Percentiles rank a stretch among this genome's conserved stretches.
These are phyloP conservation scores for Coluber constrictor DNA, from an alignment of 2,797 vertebrate species.

Conservation along the genomic window DNA sequence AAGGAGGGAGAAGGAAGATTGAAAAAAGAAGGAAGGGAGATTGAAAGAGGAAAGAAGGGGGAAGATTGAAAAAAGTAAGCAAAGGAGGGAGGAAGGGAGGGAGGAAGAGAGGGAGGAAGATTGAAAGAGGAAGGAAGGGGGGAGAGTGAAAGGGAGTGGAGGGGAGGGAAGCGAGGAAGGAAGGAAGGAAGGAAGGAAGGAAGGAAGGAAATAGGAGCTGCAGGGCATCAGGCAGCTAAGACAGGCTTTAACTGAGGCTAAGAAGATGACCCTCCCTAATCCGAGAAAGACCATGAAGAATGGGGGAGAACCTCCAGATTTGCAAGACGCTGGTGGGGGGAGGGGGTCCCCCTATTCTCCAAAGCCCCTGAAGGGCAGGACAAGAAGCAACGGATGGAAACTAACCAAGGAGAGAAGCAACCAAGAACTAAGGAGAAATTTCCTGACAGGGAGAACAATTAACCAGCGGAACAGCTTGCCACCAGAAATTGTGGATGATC, in stretches of 20 bases:
- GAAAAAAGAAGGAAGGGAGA: no score
- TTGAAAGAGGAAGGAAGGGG: no score
- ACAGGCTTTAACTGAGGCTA: neutral
- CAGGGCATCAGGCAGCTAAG: neutral
- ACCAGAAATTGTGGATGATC: no score
- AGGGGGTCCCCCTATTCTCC: neutral
- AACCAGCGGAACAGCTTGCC: neutral
- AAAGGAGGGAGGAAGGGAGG: no score
- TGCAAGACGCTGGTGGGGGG: neutral
- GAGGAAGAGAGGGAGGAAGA: no score
- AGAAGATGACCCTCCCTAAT: neutral
- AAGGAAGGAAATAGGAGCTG: neutral
- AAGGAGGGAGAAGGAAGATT: no score
- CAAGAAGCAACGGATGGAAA: neutral
- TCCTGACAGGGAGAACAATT: rapidly evolving
- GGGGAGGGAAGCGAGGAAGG: no score
- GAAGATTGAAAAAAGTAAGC: no score
- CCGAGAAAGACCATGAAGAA: neutral
- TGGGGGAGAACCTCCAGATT: neutral
- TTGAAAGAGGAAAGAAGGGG: no score
- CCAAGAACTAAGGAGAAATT: neutral
- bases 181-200: no score
- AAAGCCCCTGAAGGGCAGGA: neutral
- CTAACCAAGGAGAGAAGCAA: neutral
- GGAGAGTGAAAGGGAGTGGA: no score